Evolutionary conservation across 2,797 vertebrate genomes (phyloP).

Genomic region (Propithecus perrieri): DNA sequence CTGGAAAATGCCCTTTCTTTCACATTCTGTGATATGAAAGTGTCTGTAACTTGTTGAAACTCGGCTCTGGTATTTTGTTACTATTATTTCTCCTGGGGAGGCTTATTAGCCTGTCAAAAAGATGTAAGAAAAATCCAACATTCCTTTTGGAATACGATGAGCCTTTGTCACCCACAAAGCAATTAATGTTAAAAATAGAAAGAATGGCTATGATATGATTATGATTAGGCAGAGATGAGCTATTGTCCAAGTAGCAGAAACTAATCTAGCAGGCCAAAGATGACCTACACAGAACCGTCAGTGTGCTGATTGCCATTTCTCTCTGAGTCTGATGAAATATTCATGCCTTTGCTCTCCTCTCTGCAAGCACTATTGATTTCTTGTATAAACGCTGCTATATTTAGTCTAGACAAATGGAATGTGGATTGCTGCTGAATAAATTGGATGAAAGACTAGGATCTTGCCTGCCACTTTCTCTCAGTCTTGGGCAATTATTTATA

Average conservation of each 20-base stretch:
- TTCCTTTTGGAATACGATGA: slow-evolving; percentile 84
- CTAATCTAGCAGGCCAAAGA: slow-evolving; percentile 82
- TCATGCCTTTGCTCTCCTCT: slow-evolving; percentile 89
- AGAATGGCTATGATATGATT: slow-evolving; percentile 79
- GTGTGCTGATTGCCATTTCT: slow-evolving; percentile 87
- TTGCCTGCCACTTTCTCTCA: slow-evolving; percentile 90
- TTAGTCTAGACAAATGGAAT: slow-evolving; percentile 94
- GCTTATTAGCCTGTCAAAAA: slow-evolving; percentile 84
- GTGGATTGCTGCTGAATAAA: slow-evolving; percentile 90
- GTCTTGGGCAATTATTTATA: slow-evolving; percentile 92
- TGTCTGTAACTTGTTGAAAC: slow-evolving; percentile 52
- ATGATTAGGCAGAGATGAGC: slow-evolving; percentile 83
- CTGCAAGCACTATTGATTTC: slow-evolving; percentile 93
- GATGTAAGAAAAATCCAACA: slow-evolving; percentile 85
- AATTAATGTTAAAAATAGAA: slow-evolving; percentile 89
- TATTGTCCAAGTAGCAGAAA: slow-evolving; percentile 83
- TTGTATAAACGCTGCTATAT: slow-evolving; percentile 94
- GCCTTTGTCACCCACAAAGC: slow-evolving; percentile 86
- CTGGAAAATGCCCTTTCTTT: slow-evolving; percentile 7
- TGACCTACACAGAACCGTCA: slow-evolving; percentile 82
- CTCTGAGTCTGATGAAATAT: slow-evolving; percentile 88
- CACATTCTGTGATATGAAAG: not conserved
- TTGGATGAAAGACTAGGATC: slow-evolving; percentile 87
- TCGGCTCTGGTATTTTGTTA: slow-evolving; percentile 48
- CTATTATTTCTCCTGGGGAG: slow-evolving; percentile 76